These are phyloP conservation scores for Leucoma salicis DNA, from an alignment of 2,888 invertebrate genomes.

Conservation along the genomic window DNA sequence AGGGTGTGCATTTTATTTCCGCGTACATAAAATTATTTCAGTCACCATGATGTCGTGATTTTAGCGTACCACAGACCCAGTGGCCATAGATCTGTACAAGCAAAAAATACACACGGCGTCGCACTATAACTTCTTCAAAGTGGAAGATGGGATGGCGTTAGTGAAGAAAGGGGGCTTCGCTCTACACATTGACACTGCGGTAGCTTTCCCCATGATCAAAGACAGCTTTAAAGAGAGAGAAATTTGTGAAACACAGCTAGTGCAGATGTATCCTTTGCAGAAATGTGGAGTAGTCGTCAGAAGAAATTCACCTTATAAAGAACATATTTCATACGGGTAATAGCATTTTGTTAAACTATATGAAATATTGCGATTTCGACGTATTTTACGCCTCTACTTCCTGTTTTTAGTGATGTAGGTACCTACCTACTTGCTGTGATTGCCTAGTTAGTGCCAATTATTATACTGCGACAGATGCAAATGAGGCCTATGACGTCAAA, in stretches of 20 bases:
- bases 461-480: too few species aligned
- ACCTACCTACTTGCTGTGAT: too few species aligned
- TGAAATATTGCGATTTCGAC: too few species aligned
- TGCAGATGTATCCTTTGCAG: slow-evolving; percentile 83
- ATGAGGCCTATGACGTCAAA: too few species aligned
- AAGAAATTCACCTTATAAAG: slow-evolving; percentile 84
- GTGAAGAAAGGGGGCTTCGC: slow-evolving; percentile 86
- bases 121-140: slow-evolving; percentile 71
- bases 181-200: slow-evolving; percentile 85
- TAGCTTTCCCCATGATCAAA: slow-evolving; percentile 86
- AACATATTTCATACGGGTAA: slow-evolving; percentile 84
- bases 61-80: slow-evolving; percentile 85
- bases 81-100: slow-evolving; percentile 80
- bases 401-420: too few species aligned
- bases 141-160: slow-evolving; percentile 79
- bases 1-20: too few species aligned
- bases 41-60: too few species aligned
- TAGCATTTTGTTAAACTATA: slow-evolving; percentile 14
- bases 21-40: too few species aligned
- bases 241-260: slow-evolving; percentile 85
- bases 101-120: slow-evolving; percentile 74
- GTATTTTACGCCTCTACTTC: too few species aligned
- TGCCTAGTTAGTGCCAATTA: too few species aligned
- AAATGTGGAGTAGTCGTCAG: slow-evolving; percentile 79
- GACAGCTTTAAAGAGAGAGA: slow-evolving; percentile 84